These are phyloP conservation scores for Drosophila oshimai DNA, from an alignment of 1,140 invertebrate species.

Conservation along the genomic window DNA sequence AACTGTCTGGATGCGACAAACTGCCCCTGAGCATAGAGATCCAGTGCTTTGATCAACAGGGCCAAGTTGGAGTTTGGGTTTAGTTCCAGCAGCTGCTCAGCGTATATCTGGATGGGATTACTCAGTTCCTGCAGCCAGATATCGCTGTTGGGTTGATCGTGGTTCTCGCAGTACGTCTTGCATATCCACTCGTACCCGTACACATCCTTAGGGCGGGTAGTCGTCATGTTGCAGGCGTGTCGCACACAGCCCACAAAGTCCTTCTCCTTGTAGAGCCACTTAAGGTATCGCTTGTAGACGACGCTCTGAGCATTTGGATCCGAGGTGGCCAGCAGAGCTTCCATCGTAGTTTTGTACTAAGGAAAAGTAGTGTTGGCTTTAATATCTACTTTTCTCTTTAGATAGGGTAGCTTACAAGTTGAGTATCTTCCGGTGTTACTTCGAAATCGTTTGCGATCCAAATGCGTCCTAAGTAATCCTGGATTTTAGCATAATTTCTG, in stretches of 20 bases:
- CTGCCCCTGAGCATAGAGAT: slow-evolving; percentile 83
- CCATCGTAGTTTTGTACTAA: slow-evolving; percentile 75
- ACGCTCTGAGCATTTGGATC: slow-evolving; percentile 49
- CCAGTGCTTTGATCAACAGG: slow-evolving; percentile 85
- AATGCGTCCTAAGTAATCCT: slow-evolving; percentile 61
- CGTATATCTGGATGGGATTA: slow-evolving; percentile 83
- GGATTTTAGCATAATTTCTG: slow-evolving; percentile 20
- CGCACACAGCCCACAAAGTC: slow-evolving; percentile 83
- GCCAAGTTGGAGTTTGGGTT: slow-evolving; percentile 85
- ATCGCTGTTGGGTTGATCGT: slow-evolving; percentile 56
- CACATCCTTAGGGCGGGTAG: slow-evolving; percentile 83
- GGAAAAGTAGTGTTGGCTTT: not conserved
- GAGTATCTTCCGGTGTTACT: slow-evolving; percentile 15
- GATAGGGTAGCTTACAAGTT: slow-evolving; percentile 33
- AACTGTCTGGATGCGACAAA: slow-evolving; percentile 84
- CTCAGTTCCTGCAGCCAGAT: slow-evolving; percentile 35
- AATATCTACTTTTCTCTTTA: not conserved
- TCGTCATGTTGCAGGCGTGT: slow-evolving; percentile 84
- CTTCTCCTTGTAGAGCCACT: slow-evolving; percentile 84
- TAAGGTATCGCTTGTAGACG: slow-evolving; percentile 85
- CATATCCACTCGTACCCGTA: slow-evolving; percentile 86
- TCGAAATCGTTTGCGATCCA: slow-evolving; percentile 56
- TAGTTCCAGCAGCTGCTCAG: slow-evolving; percentile 82
- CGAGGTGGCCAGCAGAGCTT: slow-evolving; percentile 40
- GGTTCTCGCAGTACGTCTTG: slow-evolving; percentile 84